A percentile compares a stretch with the other conserved stretches of the same genome.
Conservation (phyloP, 1,140 invertebrate species). For the Drosophila erecta region DNA sequence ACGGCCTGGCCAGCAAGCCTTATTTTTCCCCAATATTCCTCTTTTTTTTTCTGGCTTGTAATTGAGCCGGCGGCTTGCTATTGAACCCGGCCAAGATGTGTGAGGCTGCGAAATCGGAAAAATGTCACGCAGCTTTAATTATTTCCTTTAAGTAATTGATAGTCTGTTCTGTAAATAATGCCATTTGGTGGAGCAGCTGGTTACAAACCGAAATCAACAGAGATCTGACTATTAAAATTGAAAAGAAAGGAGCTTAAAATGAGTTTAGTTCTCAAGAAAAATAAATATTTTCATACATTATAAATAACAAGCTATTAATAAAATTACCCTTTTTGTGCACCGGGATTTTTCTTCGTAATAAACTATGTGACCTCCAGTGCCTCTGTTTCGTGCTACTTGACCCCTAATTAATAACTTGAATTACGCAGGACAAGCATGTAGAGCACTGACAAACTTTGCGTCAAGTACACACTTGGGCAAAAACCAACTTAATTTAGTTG, state of each 20-base stretch:
- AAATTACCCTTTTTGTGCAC: too few species aligned
- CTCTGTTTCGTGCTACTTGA: slow-evolving; percentile 23
- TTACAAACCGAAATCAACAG: too few species aligned
- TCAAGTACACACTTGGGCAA: slow-evolving; percentile 51
- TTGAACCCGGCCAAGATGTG: slow-evolving; percentile 40
- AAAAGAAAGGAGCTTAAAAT: too few species aligned
- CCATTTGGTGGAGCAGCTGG: slow-evolving; percentile 1
- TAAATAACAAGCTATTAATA: too few species aligned
- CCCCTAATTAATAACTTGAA: slow-evolving; percentile 63
- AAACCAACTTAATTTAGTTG: slow-evolving; percentile 54
- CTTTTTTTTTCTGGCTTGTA: slow-evolving; percentile 13
- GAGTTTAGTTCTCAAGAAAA: too few species aligned
- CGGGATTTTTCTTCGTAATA: neutral
- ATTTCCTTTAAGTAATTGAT: slow-evolving; percentile 52
- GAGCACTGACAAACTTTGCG: slow-evolving; percentile 36
- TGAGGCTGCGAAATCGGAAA: slow-evolving; percentile 30
- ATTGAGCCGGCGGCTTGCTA: slow-evolving; percentile 48
- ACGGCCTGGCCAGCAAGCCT: slow-evolving; percentile 19
- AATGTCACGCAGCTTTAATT: slow-evolving; percentile 48
- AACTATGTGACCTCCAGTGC: slow-evolving; percentile 6
- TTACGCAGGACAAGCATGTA: slow-evolving; percentile 42
- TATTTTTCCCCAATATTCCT: neutral
- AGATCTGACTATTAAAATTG: too few species aligned
- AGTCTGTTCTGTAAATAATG: slow-evolving; percentile 15
- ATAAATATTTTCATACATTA: too few species aligned